phyloP scores from a whole-genome alignment of 2,113 vertebrate species.

The Herpailurus yagouaroundi region DNA sequence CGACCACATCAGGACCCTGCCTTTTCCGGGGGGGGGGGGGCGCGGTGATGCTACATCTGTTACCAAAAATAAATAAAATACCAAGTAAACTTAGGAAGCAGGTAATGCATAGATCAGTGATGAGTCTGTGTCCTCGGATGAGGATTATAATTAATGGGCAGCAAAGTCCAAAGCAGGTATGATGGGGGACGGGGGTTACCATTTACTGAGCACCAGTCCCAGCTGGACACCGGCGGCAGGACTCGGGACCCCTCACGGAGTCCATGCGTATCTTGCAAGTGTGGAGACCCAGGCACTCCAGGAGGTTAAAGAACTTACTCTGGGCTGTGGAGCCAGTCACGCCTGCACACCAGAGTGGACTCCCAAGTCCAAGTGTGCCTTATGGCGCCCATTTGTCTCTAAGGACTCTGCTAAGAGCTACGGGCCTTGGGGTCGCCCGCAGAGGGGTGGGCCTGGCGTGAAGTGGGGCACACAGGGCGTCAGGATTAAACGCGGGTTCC shows the following conservation, averaged over 20 bases:
- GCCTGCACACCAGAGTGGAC: neutral
- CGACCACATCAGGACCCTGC: neutral
- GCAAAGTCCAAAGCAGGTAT: neutral
- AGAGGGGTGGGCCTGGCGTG: neutral
- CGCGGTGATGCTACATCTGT: neutral
- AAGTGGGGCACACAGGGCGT: neutral
- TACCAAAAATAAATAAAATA: neutral
- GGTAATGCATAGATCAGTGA: neutral
- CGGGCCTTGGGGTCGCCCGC: neutral
- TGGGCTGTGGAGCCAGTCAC: neutral
- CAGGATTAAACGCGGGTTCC: neutral
- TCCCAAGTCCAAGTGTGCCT: neutral
- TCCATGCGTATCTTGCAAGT: no score
- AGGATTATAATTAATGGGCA: neutral
- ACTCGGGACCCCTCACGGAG: fast-evolving
- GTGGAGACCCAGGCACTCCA: neutral
- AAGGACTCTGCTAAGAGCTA: neutral
- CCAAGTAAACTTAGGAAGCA: neutral
- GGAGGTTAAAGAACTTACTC: neutral
- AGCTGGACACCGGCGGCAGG: fast-evolving
- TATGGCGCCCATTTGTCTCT: neutral
- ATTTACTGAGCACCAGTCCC: neutral
- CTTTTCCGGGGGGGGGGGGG: no score
- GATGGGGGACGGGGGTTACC: no score
- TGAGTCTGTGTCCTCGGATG: neutral